Percentiles rank a stretch among this genome's conserved stretches.
These are phyloP conservation scores for Acridotheres tristis DNA, from an alignment of 2,797 vertebrate genomes.

Conservation along the genomic window DNA sequence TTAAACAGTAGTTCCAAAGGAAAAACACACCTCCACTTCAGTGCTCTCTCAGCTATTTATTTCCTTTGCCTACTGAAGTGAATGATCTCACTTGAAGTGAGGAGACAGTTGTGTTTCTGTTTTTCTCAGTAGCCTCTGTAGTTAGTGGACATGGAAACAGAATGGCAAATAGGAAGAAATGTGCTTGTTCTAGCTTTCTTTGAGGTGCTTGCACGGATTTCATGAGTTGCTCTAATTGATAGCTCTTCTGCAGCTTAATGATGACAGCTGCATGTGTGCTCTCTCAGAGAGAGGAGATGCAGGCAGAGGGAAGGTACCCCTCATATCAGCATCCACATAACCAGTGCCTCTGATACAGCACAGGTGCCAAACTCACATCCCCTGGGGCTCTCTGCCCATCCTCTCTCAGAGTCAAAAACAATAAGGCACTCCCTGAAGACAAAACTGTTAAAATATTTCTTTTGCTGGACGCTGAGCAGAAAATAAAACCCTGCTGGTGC, in stretches of 20 bases:
- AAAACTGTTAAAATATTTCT: neutral
- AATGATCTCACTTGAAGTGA: constrained; percentile 9
- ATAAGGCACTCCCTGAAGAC: rapidly evolving
- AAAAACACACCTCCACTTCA: constrained; percentile 20
- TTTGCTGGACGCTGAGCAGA: neutral
- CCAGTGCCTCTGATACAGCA: neutral
- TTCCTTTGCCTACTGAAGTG: neutral
- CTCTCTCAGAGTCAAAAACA: neutral
- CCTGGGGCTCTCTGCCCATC: neutral
- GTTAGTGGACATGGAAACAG: neutral
- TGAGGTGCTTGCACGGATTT: neutral
- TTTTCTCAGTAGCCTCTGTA: neutral
- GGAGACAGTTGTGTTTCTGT: neutral
- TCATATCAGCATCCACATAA: neutral
- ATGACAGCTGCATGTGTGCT: neutral
- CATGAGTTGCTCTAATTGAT: neutral
- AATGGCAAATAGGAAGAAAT: neutral
- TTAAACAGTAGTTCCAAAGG: constrained; percentile 12
- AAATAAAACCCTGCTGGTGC: neutral
- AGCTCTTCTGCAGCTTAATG: neutral
- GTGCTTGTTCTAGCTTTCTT: neutral
- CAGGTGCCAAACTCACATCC: neutral
- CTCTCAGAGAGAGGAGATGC: neutral
- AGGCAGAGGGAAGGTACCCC: neutral
- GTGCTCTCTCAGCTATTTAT: constrained; percentile 8